Base-by-base conservation (phyloP, 2,113 vertebrate species). In the Perca flavescens region DNA sequence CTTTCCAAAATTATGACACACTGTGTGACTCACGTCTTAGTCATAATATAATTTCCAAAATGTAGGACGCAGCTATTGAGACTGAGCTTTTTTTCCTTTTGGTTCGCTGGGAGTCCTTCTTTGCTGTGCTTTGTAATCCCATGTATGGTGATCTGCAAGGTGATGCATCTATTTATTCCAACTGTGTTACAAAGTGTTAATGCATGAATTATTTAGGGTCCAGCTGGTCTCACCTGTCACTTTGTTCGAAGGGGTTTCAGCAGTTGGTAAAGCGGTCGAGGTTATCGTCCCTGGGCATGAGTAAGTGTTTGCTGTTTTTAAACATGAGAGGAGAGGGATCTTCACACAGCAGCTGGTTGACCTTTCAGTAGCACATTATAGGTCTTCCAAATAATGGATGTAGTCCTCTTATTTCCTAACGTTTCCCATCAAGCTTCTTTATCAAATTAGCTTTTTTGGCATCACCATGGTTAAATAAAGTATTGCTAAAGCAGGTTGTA, bases 11-110 rank as follows among this genome's bases (percentile, higher is more conserved):
- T 25, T 21, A 43, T 43, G 9, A 22, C 61, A 31, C 69, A 43
- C 21, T n/a, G 46, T 15, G 31, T 65, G 71, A 71, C 22, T 79
- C 76, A 70, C 5, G 5, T 52, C 64, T 58, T 52, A 65, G 58
- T 85, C 71, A 70, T 57, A 40, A 36, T 56, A 52, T n/a, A 0
- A 25, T 52, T 40, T 70, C 57, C 17, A 69, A 57, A 40, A 70
- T 70, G 43, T 58, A 40, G 71, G 40, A 22, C 10, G 31, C 46
- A 22, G 63, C 54, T n/a, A 16, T 50, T 4, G 43, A 60, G 60
- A 5, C 49, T n/a, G 49, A 61, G 79, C 34, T 19, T 52, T 28
- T 40, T 40, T 9, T 28, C 28, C 40, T 54, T 36, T 50, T 22
- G 4, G 6, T 58, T 57, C 21, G 14, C 25, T 17, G 47, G 19